Evolutionary conservation across 2,888 invertebrate genomes (phyloP), one percentile per base, ranked within the genome.

Genomic region (Oasisia sp.): DNA sequence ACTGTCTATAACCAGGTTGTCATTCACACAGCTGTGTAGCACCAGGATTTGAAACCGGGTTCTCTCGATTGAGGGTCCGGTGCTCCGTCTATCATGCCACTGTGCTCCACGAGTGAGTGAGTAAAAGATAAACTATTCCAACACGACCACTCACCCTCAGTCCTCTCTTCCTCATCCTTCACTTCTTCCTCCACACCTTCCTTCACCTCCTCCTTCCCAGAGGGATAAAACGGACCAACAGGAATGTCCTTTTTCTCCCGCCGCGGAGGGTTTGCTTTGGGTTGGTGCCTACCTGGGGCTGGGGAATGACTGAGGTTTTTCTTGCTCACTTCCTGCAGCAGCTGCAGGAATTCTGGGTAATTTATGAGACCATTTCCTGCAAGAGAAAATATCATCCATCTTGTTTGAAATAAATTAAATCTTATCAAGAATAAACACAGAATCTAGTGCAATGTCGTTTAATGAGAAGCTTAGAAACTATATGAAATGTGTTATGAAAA

Each of bases 361-460:
- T 89, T 44, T 32, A 91, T 91, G 32, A 74, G 58, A 32, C 91
- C 91, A 32, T 91, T 91, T 32, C 91, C 91, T 91, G 58, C 32
- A 90, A 90, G 14, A 90, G 14, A 32, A 90, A 38, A 90, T 38
- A 14, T 38, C 32, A 90, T 5, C 44, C 32, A 90, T 27, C 32
- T 44, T 90, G 32, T n/a, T 90, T 32, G 14, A 38, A 27, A 44
- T 8, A 32, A 90, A 90, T 90, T n/a, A 90, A 12, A 14, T 27
- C 27, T 74, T 19, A n/a, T 74, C n/a, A 74, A 74, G 14, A 74
- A 74, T 74, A 2, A 74, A 27, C 74, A 74, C n/a, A 74, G 74
- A 74, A 74, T 5, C 74, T 74, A 74, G 19, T 19, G n/a, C 74
- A 74, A 4, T 74, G 74, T 74, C n/a, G 5, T 74, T 27, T 74